Base-by-base conservation (phyloP, 2,888 invertebrate genomes). In the Baronia brevicornis region DNA sequence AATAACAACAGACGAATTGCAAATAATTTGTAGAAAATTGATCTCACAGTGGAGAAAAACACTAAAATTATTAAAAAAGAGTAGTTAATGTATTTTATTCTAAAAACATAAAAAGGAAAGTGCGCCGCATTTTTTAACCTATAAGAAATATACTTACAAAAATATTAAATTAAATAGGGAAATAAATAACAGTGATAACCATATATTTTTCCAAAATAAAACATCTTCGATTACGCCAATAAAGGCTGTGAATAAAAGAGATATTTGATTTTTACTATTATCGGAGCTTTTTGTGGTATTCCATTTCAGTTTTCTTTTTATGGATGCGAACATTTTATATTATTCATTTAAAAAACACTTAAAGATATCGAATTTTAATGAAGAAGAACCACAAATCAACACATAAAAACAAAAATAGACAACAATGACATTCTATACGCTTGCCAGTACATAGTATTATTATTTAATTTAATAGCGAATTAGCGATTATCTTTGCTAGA, bases 171-270 rank as follows among this genome's bases (percentile, higher is more conserved):
- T 67, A 36, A 72, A 37, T 48, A 68, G 39, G 38, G 61, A 46
- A 41, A 77, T 64, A 51, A 73, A 74, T 28, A 63, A 48, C 29
- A 77, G 46, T 39, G 82, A 72, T 17, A 74, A 39, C 75, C 77
- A 80, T 53, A 62, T 56, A 47, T 65, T 70, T 48, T 60, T 73
- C 82, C 82, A 84, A 59, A 78, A 68, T 48, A 84, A 59, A 49
- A 75, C 54, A 61, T 82, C 74, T 60, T 84, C 78, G 54, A 80
- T 56, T 50, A 72, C 36, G 41, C 68, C 69, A 51, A 68, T 53
- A 48, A 70, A 60, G 41, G 63, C 57, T 33, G 57, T 45, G 34
- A 74, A 38, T 42, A 79, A 39, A 36, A 68, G 50, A 8, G 69
- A 72, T 24, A 54, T 54, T 34, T 61, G 60, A 33, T 45, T 56